Evolutionary conservation across 2,113 vertebrate genomes (phyloP).

Genomic region (Alexandromys fortis): DNA sequence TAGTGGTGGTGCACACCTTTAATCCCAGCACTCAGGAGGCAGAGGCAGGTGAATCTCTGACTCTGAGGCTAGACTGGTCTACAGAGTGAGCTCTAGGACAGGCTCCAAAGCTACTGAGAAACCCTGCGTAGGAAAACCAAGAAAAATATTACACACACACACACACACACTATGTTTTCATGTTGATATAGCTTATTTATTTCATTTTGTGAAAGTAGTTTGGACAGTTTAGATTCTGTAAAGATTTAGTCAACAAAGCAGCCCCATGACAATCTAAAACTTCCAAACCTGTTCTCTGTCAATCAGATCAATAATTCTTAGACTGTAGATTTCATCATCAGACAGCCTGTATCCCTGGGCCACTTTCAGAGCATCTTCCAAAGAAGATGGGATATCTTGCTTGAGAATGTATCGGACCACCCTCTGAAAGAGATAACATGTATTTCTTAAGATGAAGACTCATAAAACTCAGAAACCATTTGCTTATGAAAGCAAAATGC

Average conservation of each 20-base stretch:
- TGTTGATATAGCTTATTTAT: neutral
- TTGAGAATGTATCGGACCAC: constrained; percentile 94
- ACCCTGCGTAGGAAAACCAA: no score
- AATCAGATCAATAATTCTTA: constrained; percentile 91
- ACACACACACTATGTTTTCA: neutral
- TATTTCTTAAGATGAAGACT: neutral
- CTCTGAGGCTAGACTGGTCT: no score
- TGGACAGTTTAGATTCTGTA: neutral
- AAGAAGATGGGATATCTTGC: constrained; percentile 89
- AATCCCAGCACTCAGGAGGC: no score
- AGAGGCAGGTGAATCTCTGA: no score
- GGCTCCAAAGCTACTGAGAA: no score
- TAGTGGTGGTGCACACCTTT: neutral
- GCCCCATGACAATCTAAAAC: neutral
- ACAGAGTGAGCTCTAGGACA: no score
- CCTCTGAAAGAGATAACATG: constrained; percentile 85
- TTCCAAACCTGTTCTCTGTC: constrained; percentile 88
- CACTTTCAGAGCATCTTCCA: constrained; percentile 94
- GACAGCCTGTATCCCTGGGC: constrained; percentile 90
- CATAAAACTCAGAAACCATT: neutral
- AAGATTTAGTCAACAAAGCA: neutral
- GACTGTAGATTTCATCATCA: constrained; percentile 89
- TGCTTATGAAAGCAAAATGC: neutral
- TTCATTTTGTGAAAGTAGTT: neutral
- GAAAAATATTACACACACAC: no score